Evolutionary conservation across 2,113 vertebrate genomes (phyloP).

Genomic region (Zosterops pallidus): DNA sequence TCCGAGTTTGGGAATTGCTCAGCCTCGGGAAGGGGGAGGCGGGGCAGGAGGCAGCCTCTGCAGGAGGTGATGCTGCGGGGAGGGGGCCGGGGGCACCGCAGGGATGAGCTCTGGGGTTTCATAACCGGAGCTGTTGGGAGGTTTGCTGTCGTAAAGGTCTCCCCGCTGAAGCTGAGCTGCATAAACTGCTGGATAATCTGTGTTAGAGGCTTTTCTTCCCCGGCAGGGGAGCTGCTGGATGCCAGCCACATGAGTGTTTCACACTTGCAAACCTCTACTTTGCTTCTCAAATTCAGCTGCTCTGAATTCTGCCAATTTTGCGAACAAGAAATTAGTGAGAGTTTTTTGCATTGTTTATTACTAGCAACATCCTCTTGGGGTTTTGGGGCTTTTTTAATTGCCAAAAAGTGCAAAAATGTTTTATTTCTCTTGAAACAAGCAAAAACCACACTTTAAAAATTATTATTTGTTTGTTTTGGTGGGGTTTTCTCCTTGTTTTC

Average conservation of each 20-base stretch:
- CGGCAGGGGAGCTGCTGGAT: slow-evolving; percentile 9
- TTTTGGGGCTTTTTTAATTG: neutral
- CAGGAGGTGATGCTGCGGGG: neutral
- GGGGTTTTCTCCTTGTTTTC: neutral
- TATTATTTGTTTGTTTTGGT: neutral
- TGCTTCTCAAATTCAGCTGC: neutral
- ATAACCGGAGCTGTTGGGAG: neutral
- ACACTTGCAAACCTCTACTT: neutral
- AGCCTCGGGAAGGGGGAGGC: neutral
- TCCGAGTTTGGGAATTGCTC: neutral
- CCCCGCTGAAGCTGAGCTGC: neutral
- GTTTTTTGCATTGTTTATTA: neutral
- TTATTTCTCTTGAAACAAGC: neutral
- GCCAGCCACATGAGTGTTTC: neutral
- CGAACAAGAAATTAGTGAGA: neutral
- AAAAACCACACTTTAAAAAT: neutral
- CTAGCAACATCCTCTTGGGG: neutral
- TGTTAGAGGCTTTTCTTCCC: slow-evolving; percentile 16
- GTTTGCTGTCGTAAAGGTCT: neutral
- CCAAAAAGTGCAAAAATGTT: neutral
- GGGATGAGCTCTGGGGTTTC: neutral
- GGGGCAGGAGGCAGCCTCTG: neutral
- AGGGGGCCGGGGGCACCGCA: accelerated
- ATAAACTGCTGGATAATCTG: slow-evolving; percentile 19
- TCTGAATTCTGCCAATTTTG: neutral